phyloP scores from a whole-genome alignment of 2,113 vertebrate species.

The Microtus ochrogaster region DNA sequence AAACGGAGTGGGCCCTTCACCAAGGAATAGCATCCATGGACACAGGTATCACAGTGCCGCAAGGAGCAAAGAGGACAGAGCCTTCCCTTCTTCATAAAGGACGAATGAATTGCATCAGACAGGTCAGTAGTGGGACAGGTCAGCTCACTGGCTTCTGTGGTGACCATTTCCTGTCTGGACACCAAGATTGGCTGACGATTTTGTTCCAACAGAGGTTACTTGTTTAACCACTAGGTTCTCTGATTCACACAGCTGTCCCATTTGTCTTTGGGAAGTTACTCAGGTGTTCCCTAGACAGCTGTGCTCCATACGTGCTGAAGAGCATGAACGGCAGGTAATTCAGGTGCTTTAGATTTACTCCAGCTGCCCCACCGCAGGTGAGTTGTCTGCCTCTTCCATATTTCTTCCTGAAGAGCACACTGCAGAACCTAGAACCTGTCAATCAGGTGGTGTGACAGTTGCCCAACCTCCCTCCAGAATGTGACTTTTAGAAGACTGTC shows the following conservation, averaged over 20 bases:
- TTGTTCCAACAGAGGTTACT: not conserved
- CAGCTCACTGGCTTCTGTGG: not conserved
- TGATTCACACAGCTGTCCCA: not conserved
- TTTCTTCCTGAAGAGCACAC: too few relatives aligned
- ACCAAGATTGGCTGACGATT: not conserved
- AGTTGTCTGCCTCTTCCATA: not conserved
- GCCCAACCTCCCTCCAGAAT: not conserved
- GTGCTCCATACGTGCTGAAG: not conserved
- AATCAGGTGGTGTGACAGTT: not conserved
- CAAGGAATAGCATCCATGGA: not conserved
- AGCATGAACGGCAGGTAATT: not conserved
- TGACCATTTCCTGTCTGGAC: constrained; percentile 23
- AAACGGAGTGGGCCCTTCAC: not conserved
- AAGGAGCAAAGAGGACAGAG: not conserved
- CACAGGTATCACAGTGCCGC: not conserved
- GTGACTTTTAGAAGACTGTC: not conserved
- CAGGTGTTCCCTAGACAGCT: not conserved
- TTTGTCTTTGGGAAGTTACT: not conserved
- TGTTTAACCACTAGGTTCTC: not conserved
- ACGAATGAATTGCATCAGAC: not conserved
- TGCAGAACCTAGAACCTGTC: not conserved
- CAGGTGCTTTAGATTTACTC: not conserved
- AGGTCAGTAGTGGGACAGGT: not conserved
- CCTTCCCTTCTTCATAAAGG: not conserved
- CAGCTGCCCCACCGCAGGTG: not conserved